Evolutionary conservation across 2,888 invertebrate species (phyloP), one percentile per base, ranked within the genome.

Genomic region (Pegoplata infirma): DNA sequence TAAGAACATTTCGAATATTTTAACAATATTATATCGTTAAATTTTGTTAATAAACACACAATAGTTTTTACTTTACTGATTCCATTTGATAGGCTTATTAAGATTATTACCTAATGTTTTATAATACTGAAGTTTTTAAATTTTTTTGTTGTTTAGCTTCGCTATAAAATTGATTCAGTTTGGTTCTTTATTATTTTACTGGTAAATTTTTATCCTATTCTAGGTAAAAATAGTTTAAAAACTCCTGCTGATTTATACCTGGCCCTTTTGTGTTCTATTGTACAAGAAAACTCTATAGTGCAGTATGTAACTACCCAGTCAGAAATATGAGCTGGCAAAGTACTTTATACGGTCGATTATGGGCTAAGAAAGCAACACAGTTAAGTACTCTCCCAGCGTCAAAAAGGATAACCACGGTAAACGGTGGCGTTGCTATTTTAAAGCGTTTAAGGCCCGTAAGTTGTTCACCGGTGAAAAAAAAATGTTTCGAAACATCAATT

Each of bases 211-310:
- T 3, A 1, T 28, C 28, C 3, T 32, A 1, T 32, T 2, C 32
- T 12, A 32, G 32, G 32, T 32, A 32, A 10, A 32, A 12, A 76
- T 64, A 59, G 66, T 71, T 53, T 76, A 71, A 5, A 28, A 76
- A 67, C 55, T 76, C 76, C 76, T 72, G 76, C 71, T 76, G 76
- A 55, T 76, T 76, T 76, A 67, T 71, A 67, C 71, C 76, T 61
- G 64, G 36, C 66, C 71, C 66, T 55, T 71, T 66, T 21, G 4
- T 16, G 17, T 16, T 49, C 47, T 36, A 32, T 46, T 47, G 25
- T 5, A 12, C 12, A 40, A 40, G 56, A 19, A 56, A 21, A 36
- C 46, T 28, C 46, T 2, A 23, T 32, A 10, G 32, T 10, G 10
- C 32, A 2, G 32, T 10, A 7, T 32, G 32, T 32, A 32, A 32